phyloP scores from a whole-genome alignment of 2,113 vertebrate genomes.

The Chlorodrepanis virens region DNA sequence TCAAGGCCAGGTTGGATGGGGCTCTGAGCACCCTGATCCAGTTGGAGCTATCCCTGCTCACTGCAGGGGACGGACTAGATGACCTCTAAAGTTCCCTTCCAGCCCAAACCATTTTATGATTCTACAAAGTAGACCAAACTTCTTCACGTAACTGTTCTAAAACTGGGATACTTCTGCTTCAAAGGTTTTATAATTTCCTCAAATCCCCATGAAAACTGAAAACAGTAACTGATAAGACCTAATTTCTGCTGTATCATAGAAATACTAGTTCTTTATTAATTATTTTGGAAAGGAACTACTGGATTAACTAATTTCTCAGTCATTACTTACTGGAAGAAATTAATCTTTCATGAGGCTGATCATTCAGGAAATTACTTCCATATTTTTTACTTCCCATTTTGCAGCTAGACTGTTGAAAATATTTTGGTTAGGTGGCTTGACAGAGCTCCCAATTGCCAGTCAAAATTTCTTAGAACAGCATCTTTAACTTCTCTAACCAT shows the following conservation, averaged over 20 bases:
- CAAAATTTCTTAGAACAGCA: not conserved
- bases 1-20: not conserved
- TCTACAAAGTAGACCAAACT: not conserved
- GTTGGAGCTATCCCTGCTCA: not conserved
- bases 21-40: not conserved
- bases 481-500: not conserved
- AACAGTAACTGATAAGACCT: not conserved
- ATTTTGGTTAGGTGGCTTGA: not conserved
- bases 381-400: not conserved
- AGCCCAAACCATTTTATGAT: not conserved
- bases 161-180: not conserved
- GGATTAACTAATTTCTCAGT: not conserved
- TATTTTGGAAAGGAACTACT: not conserved
- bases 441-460: not conserved
- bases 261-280: not conserved
- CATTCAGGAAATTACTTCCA: not conserved
- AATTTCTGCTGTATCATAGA: not conserved
- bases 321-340: not conserved
- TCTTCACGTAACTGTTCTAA: not conserved
- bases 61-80: not conserved
- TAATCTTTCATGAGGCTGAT: not conserved
- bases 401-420: not conserved
- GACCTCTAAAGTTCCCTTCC: not conserved
- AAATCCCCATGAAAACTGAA: not conserved
- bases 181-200: not conserved